Percentiles rank a stretch among this genome's conserved stretches.
These are phyloP conservation scores for Chaenodraco wilsoni DNA, from an alignment of 2,797 vertebrate genomes.

Conservation along the genomic window DNA sequence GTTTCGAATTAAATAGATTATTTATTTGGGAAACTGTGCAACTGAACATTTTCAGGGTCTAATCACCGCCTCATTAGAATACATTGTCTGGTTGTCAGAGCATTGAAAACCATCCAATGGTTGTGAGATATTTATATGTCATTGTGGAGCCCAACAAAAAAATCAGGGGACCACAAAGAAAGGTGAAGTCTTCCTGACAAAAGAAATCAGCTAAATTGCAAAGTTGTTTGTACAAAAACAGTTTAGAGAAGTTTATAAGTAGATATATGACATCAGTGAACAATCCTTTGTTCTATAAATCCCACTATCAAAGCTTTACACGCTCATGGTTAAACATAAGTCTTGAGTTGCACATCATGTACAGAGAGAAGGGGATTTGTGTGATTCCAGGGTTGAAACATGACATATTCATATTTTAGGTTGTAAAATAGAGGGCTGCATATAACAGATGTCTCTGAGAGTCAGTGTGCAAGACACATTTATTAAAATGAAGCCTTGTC, in stretches of 20 bases:
- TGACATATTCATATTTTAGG: too few relatives aligned
- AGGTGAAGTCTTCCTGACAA: not conserved
- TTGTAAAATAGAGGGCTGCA: not conserved
- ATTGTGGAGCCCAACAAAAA: too few relatives aligned
- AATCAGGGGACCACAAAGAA: not conserved
- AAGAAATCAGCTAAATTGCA: too few relatives aligned
- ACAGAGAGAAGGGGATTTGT: constrained; percentile 18
- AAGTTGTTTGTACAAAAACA: not conserved
- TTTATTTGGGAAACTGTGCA: not conserved
- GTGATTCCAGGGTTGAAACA: constrained; percentile 25
- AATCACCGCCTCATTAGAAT: not conserved
- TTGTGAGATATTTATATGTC: not conserved
- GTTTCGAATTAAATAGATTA: not conserved
- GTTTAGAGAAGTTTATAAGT: not conserved
- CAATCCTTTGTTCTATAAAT: not conserved
- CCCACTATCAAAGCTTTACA: constrained; percentile 3
- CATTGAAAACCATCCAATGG: not conserved
- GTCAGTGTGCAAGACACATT: constrained; percentile 12
- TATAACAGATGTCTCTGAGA: not conserved
- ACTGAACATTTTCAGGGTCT: too few relatives aligned
- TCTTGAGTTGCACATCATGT: not conserved
- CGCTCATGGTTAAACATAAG: not conserved
- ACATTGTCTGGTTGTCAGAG: not conserved
- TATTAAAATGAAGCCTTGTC: constrained; percentile 11
- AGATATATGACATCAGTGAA: not conserved